Evolutionary conservation across 53 echinoderm and acorn worm genomes (phyloP), one percentile per base, ranked within the genome.

Genomic region (Mesocentrotus franciscanus): DNA sequence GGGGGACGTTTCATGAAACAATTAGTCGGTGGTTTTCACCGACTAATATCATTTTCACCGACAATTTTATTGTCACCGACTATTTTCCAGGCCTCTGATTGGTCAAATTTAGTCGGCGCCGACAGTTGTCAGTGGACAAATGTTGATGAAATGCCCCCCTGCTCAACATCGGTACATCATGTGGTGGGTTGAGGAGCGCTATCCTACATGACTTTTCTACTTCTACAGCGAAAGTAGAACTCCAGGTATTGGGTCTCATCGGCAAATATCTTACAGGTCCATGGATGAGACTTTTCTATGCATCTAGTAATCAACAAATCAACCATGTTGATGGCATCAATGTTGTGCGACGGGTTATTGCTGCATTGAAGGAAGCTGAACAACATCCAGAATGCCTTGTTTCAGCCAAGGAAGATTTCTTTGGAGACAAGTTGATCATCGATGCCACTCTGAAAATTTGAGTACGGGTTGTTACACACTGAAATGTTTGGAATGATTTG

Each of bases 271-370:
- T 97, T 1, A 93, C 96, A 24, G 96, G 93, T 1, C 96, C 96
- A 27, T 92, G 95, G 56, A 91, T 91, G 91, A 66, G 13, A 33
- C 4, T 11, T 0, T 96, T 96, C 76, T 95, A 96, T 36, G 91
- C 95, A 8, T n/a, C n/a, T n/a, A n/a, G n/a, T n/a, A 16, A 90
- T 17, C 90, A 16, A 4, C 34, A 95, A 29, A 60, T 96, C 27
- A 96, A 96, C 60, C 97, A 97, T 94, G 93, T 97, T 1, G 97
- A 97, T 90, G 97, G 96, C 9, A 97, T 97, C 71, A 56, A 56
- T 0, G 81, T 96, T 2, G 97, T 96, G 0, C 60, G 64, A 84
- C 78, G 39, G 13, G 97, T 96, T 20, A 78, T 96, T 29, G 56
- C 12, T 9, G 42, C 35, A n/a, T 61, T 97, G 26, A 96, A 95